phyloP scores from a whole-genome alignment of 2,888 invertebrate species.

The Strigamia transsilvanica region DNA sequence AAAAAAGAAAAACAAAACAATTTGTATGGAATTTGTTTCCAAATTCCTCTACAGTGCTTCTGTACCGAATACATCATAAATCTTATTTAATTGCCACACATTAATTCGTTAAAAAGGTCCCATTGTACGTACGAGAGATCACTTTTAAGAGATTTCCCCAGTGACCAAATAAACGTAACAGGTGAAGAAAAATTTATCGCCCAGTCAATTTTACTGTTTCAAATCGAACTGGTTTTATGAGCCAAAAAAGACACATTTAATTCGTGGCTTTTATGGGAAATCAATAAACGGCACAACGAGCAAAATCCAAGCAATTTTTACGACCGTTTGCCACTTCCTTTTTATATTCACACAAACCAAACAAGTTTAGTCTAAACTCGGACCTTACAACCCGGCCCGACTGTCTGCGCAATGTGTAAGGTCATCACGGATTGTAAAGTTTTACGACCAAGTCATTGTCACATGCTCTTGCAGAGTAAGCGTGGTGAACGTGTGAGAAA shows the following conservation, averaged over 20 bases:
- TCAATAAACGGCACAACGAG: too few species aligned
- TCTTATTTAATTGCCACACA: constrained; percentile 10
- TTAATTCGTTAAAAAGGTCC: constrained; percentile 12
- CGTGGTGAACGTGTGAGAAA: constrained; percentile 27
- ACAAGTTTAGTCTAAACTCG: not conserved
- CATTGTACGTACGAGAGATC: not conserved
- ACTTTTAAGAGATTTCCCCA: not conserved
- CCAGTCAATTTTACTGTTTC: not conserved
- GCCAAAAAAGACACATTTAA: not conserved
- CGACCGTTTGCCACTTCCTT: too few species aligned
- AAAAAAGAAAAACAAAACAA: not conserved
- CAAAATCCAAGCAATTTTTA: too few species aligned
- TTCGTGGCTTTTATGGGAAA: not conserved
- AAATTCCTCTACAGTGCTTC: too few species aligned
- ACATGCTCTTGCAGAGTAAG: constrained; percentile 26
- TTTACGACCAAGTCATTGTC: constrained; percentile 30
- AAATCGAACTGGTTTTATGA: not conserved
- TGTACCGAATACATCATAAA: not conserved
- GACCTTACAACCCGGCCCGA: not conserved
- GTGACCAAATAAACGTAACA: not conserved
- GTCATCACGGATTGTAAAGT: constrained; percentile 27
- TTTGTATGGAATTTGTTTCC: not conserved
- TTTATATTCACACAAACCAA: too few species aligned
- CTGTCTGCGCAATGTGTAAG: not conserved
- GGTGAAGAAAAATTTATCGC: not conserved